Evolutionary conservation across 1,140 invertebrate genomes (phyloP), one percentile per base, ranked within the genome.

Genomic region (Neodiprion lecontei): DNA sequence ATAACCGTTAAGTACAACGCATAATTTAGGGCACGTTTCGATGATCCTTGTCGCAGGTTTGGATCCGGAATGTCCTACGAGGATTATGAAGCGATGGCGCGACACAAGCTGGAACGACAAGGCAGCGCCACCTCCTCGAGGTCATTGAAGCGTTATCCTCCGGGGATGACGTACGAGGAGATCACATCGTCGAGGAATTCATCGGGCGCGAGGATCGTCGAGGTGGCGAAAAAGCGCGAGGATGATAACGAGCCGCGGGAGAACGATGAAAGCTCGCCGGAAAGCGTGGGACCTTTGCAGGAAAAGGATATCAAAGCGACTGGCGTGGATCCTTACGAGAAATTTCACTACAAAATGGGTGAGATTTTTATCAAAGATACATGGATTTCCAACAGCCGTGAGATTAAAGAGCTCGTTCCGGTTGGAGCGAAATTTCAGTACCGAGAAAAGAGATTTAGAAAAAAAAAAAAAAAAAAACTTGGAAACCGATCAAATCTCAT

Each of bases 261-360:
- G 83, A 5, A 2, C 28, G 28, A 40, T 47, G 85, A 88, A 21
- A 88, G 88, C 21, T 69, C 78, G 11, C 76, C 86, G 10, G 85
- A 87, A 65, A 89, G 86, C 67, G 84, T 87, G 74, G 88, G 88
- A 75, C 88, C 87, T 0, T 76, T 87, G 17, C 80, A 88, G 49
- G 88, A 89, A 28, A 86, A 87, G 61, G 88, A 90, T 74, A 82
- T 88, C 49, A 89, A 87, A 74, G 88, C 89, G 2, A 89, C 85
- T 48, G 90, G 88, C 14, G 88, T 87, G 1, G 90, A 91, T 80
- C 89, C 88, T 21, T 91, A 88, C 49, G 90, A 91, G 17, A 91
- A 91, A 84, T 82, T 90, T 5, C 87, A 89, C 78, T 88, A 88
- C 71, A 89, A 85, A 84, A 84, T 82, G 75, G 89, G 89, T 90